These are phyloP conservation scores for Collichthys lucidus DNA, from an alignment of 2,113 vertebrate genomes.

Conservation along the genomic window DNA sequence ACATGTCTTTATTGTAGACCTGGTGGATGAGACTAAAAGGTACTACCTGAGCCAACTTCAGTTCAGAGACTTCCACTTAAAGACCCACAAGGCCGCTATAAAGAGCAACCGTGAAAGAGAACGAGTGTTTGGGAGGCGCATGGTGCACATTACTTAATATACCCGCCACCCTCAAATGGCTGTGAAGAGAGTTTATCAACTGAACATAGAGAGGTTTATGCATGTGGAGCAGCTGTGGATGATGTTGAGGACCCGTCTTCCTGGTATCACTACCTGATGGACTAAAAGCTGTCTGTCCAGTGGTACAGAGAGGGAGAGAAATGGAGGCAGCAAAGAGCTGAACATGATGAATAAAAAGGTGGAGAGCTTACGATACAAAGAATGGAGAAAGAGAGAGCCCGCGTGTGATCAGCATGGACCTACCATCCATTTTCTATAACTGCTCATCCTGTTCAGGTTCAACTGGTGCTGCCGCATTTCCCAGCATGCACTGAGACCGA, in stretches of 20 bases:
- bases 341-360: not conserved
- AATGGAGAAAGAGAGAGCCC: not conserved
- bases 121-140: too few relatives aligned
- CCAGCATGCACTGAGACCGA: not conserved
- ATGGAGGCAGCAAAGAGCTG: too few relatives aligned
- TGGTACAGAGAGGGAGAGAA: too few relatives aligned
- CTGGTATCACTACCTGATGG: not conserved
- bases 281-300: not conserved
- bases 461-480: not conserved
- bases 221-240: not conserved
- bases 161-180: not conserved
- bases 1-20: conserved; percentile 29
- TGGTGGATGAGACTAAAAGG: not conserved
- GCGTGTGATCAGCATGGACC: not conserved
- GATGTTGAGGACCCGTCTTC: not conserved
- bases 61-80: not conserved
- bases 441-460: not conserved
- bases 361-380: too few relatives aligned
- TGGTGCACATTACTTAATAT: not conserved
- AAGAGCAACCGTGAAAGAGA: not conserved
- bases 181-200: not conserved
- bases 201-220: not conserved
- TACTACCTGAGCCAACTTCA: not conserved
- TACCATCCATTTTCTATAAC: not conserved
- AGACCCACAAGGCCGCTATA: not conserved